Base-by-base conservation (phyloP, 2,113 vertebrate genomes). In the Thunnus maccoyii region DNA sequence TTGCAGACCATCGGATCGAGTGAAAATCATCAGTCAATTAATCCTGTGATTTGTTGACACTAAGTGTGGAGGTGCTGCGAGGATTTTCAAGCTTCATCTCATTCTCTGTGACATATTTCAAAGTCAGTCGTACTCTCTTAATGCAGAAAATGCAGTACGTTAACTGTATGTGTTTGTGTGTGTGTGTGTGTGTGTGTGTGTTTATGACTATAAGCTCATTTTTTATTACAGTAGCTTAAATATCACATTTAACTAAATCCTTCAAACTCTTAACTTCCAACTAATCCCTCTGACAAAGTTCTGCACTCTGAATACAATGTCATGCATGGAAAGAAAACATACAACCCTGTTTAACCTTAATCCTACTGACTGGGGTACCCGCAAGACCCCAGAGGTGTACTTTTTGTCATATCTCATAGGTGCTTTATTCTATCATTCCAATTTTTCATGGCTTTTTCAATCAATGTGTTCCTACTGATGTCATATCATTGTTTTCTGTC, bases 281-380 rank as follows among this genome's bases (percentile, higher is more conserved):
- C 50, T 80, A 78, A 88, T 83, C 83, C 68, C 17, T 22, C 22
- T 71, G 55, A 46, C 55, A 41, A 81, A 83, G 75, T 62, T 16
- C 74, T 25, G 13, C 12, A 17, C 64, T 79, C 22, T 60, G 72
- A 83, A 71, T 56, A 69, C 22, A 57, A 69, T 76, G 78, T 71
- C 78, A 74, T 67, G 55, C 76, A 65, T 68, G 68, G 51, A 70
- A 68, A 65, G 64, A 62, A 71, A 86, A 61, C 71, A 78, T 13
- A 80, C 67, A 52, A 69, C 27, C 27, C 27, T 30, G 27, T 30
- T 30, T 30, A 30, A 30, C 27, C 27, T 30, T 30, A 30, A 30
- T 30, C 27, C 27, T 30, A 30, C 27, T 4, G 4, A 30, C 27
- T 30, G 27, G 27, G 27, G 4, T 30, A 30, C 27, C 27, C 2